phyloP scores from a whole-genome alignment of 2,797 vertebrate genomes.

The Trematomus bernacchii region DNA sequence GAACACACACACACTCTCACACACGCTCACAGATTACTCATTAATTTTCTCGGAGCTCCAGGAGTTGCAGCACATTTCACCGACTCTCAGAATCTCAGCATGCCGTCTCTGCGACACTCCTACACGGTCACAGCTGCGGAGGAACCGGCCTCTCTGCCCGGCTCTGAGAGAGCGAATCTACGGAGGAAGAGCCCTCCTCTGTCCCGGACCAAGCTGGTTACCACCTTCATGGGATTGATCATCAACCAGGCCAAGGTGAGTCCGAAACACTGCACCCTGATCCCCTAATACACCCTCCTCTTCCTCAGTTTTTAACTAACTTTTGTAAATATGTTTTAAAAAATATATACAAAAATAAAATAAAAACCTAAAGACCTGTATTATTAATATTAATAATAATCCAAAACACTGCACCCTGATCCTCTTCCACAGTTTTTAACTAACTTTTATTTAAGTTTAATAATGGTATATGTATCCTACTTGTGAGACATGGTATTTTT shows the following conservation, averaged over 20 bases:
- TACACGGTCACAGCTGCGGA: constrained; percentile 88
- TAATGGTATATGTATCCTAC: too few species aligned
- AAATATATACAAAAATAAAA: too few species aligned
- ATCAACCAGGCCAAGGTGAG: constrained; percentile 93
- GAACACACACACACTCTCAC: too few species aligned
- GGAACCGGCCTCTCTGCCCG: constrained; percentile 39
- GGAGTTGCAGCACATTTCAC: too few species aligned
- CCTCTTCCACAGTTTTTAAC: not conserved
- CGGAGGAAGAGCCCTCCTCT: constrained; percentile 77
- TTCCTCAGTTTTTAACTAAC: not conserved
- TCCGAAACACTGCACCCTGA: constrained; percentile 1
- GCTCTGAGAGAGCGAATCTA: constrained; percentile 41
- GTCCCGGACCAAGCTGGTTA: constrained; percentile 85
- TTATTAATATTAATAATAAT: too few species aligned
- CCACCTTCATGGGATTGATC: constrained; percentile 89
- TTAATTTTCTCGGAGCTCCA: too few species aligned
- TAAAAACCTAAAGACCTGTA: too few species aligned
- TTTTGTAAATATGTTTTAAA: too few species aligned
- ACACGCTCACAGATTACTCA: too few species aligned
- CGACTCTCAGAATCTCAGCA: constrained; percentile 16
- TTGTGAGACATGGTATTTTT: too few species aligned
- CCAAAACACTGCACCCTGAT: not conserved
- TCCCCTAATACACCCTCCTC: not conserved
- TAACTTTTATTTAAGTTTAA: too few species aligned
- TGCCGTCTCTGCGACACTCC: constrained; percentile 86